Evolutionary conservation across 2,113 vertebrate genomes (phyloP).

Genomic region (Murina feae): DNA sequence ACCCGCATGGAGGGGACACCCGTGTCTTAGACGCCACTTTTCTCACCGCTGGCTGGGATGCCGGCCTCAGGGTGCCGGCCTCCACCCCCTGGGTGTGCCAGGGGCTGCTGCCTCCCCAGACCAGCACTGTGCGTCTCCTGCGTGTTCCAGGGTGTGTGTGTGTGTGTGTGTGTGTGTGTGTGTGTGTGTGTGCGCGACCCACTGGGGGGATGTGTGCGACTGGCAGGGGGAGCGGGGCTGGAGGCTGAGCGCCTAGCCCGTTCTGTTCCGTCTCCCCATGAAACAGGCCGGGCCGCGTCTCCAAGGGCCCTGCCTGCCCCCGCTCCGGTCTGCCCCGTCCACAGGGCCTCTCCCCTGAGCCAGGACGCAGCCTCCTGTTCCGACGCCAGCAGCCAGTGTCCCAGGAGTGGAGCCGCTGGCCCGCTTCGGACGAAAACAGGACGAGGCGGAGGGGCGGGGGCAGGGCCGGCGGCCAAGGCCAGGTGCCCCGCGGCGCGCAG

Average conservation of each 20-base stretch:
- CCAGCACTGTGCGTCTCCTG: rapidly evolving
- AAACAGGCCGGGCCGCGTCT: background rate
- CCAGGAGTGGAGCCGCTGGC: background rate
- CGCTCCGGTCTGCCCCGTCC: background rate
- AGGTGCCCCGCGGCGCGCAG: background rate
- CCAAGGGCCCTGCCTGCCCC: background rate
- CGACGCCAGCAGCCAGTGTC: background rate
- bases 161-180: background rate
- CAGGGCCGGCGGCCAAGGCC: conserved; percentile 14
- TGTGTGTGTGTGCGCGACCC: background rate
- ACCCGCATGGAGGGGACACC: background rate
- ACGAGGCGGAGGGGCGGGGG: background rate
- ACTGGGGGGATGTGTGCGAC: too few relatives aligned
- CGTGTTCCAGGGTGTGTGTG: background rate
- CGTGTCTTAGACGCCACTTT: rapidly evolving
- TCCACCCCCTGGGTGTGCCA: background rate
- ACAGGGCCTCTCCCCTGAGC: background rate
- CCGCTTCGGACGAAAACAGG: conserved; percentile 65
- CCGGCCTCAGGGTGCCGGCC: rapidly evolving
- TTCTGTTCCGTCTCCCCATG: background rate
- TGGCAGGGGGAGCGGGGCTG: background rate
- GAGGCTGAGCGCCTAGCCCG: background rate
- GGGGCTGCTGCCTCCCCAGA: background rate
- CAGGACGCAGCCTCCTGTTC: background rate
- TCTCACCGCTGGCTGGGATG: background rate